Base-by-base conservation (phyloP, 37 sponge, comb jelly and placozoan species). In the Agelas oroides region DNA sequence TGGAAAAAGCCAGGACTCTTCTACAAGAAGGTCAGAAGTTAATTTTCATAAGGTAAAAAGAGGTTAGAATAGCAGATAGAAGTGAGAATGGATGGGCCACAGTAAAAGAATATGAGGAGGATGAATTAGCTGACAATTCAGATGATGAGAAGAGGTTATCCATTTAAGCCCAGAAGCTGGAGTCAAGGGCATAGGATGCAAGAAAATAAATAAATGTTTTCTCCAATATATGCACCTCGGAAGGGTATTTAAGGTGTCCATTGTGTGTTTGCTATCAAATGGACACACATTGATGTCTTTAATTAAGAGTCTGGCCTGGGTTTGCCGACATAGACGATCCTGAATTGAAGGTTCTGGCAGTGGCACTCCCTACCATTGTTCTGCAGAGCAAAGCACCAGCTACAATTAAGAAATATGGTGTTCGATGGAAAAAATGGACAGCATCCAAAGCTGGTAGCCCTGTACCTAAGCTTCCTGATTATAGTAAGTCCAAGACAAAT, bases 341-440 rank as follows among this genome's bases (percentile, higher is more conserved):
- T 1, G 67, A 78, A 67, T 21, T 78, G 8, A 62, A 37, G n/a
- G 54, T 38, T 41, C 53, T 78, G 6, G 79, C 53, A 13, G 67
- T 52, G 34, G 52, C 67, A n/a, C 67, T 78, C 17, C 67, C 52
- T 24, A 53, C 23, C 28, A 59, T 38, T 24, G 46, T 19, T 41
- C 67, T 78, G n/a, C 36, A 31, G 32, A 36, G 79, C 5, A 78
- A 65, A 38, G 79, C 79, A 34, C 46, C 38, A 32, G 21, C 39
- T 64, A 78, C 66, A 28, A 28, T 64, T 25, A 62, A 37, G 79
- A 59, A 78, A 31, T 64, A 78, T 41, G 20, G 24, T 37, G 64
- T 2, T 13, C 2, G 62, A 21, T 70, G 71, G 71, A 70, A 37
- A 20, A 70, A 70, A 40, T 32, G 71, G 71, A 28, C 16, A 39